These are phyloP conservation scores for Bos javanicus DNA, from an alignment of 2,113 vertebrate genomes.

Conservation along the genomic window DNA sequence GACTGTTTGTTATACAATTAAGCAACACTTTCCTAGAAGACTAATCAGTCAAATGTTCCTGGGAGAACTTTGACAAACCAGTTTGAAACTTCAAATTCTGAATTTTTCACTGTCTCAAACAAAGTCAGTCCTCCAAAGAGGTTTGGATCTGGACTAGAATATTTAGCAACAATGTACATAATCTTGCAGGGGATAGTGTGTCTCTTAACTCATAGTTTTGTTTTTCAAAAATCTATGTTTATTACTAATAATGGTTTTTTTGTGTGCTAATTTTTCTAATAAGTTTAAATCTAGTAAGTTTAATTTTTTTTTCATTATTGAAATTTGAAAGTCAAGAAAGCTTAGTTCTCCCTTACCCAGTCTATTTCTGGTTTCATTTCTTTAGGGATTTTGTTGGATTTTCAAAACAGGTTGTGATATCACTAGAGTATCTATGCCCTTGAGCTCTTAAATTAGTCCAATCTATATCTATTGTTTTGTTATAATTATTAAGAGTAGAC, in stretches of 20 bases:
- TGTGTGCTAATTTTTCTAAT: not conserved
- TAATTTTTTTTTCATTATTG: not conserved
- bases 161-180: not conserved
- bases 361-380: not conserved
- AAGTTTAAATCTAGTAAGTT: not conserved
- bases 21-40: constrained; percentile 29
- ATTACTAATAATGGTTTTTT: not conserved
- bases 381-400: not conserved
- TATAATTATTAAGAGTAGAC: not conserved
- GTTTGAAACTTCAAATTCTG: not conserved
- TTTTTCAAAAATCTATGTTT: not conserved
- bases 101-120: not conserved
- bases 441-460: not conserved
- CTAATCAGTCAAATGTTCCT: not conserved
- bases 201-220: not conserved
- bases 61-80: not conserved
- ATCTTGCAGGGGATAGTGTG: not conserved
- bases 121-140: not conserved
- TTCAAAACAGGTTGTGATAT: not conserved
- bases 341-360: not conserved
- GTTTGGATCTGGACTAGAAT: not conserved
- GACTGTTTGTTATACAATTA: not conserved
- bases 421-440: not conserved
- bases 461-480: not conserved
- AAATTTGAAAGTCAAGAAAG: not conserved